Conservation (phyloP, 2,888 invertebrate species). For the Thereva unica region DNA sequence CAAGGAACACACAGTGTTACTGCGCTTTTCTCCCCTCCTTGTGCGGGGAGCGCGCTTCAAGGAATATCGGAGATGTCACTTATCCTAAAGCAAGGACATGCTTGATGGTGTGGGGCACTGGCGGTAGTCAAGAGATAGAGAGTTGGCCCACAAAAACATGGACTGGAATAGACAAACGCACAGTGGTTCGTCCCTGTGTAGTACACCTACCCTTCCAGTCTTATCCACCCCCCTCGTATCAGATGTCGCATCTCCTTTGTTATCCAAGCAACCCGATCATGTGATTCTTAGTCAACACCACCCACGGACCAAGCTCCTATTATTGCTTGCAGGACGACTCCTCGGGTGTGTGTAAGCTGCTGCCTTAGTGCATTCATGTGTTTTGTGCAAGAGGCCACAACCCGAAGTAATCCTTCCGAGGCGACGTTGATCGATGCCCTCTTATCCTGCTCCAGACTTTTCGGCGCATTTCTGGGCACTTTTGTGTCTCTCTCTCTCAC, state of each 20-base stretch:
- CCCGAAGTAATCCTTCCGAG: conserved; percentile 41
- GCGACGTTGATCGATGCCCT: conserved; percentile 43
- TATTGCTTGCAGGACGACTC: not conserved
- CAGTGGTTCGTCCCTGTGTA: conserved; percentile 9
- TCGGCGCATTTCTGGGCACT: conserved; percentile 41
- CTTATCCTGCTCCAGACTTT: conserved; percentile 42
- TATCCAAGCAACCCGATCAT: conserved; percentile 36
- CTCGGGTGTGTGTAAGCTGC: conserved; percentile 13
- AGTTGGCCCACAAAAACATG: conserved; percentile 32
- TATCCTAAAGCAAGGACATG: conserved; percentile 31
- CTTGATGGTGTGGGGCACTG: conserved; percentile 15
- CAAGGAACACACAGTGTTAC: not conserved
- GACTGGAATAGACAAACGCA: conserved; percentile 39
- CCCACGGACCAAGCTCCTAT: not conserved
- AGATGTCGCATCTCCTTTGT: conserved; percentile 34
- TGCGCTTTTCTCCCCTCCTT: not conserved
- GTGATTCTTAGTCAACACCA: conserved; percentile 35
- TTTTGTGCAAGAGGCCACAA: conserved; percentile 40
- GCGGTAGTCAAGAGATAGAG: conserved; percentile 24
- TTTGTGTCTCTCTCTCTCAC: conserved; percentile 20
- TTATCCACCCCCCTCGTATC: not conserved
- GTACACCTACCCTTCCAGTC: conserved; percentile 3
- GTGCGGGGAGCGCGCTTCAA: conserved; percentile 3
- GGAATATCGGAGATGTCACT: conserved; percentile 34
- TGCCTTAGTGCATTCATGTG: conserved; percentile 32